Evolutionary conservation across 2,888 invertebrate genomes (phyloP), one percentile per base, ranked within the genome.

Genomic region (Copidosoma aretas): DNA sequence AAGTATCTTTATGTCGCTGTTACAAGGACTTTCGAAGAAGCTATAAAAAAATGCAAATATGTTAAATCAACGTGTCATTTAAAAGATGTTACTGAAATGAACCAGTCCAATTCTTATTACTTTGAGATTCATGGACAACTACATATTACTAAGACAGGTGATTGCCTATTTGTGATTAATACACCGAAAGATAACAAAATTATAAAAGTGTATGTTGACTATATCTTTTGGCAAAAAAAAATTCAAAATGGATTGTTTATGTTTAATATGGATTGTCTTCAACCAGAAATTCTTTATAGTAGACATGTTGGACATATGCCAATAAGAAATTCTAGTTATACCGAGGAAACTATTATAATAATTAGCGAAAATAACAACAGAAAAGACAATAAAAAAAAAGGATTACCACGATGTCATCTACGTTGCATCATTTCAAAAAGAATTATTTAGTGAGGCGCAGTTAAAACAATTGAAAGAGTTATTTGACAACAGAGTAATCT

Each of bases 281-380:
- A 75, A 4, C 75, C 75, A 17, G 76, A 77, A 73, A 77, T 77
- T 15, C 25, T 77, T 3, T 75, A 77, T 53, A 71, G 72, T 62
- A 59, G 73, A 0, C 46, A 65, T 15, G 49, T 49, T n/a, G 64
- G 72, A 46, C 63, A 52, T 22, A 72, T 67, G 72, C 58, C 58
- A 1, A 72, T 73, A 5, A 62, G 66, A 41, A 54, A 73, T 41
- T 67, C 67, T 10, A 2, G 43, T 5, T 63, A 54, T 19, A 56
- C 32, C 4, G 32, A 32, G 8, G 32, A 32, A 32, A 5, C 8
- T n/a, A n/a, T n/a, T 3, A 32, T 32, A 8, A 32, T 5, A 32
- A 32, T 32, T 8, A 32, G 32, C 32, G 8, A 32, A 32, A 32
- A 8, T 32, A 32, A 32, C 3, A 32, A 8, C 32, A 32, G 8